Conservation (phyloP, 2,797 vertebrate species). For the Periophthalmus magnuspinnatus region DNA sequence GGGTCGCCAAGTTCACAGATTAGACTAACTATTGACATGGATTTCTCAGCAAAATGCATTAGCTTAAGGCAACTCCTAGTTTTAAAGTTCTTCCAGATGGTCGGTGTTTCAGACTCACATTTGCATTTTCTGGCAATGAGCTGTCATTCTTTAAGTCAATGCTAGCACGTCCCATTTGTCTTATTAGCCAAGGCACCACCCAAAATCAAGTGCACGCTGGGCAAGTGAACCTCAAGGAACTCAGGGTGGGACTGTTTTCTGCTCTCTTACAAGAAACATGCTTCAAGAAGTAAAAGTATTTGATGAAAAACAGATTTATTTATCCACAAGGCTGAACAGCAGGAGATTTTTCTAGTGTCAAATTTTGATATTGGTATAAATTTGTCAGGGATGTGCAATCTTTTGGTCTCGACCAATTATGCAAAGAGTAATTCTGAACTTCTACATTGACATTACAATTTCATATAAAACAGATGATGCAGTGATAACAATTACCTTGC, state of each 20-base stretch:
- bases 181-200: slow-evolving; percentile 53
- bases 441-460: too few species aligned
- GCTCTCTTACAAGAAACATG: slow-evolving; percentile 24
- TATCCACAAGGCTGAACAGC: slow-evolving; percentile 1
- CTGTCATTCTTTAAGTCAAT: slow-evolving; percentile 61
- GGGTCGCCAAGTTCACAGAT: not conserved
- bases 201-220: slow-evolving; percentile 28
- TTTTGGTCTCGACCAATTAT: too few species aligned
- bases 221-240: slow-evolving; percentile 33
- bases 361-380: too few species aligned
- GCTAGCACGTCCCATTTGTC: slow-evolving; percentile 38
- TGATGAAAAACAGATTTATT: slow-evolving; percentile 5
- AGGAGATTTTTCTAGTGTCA: too few species aligned
- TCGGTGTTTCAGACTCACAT: slow-evolving; percentile 28
- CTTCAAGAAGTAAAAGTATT: not conserved
- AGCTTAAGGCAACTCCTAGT: slow-evolving; percentile 57
- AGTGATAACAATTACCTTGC: too few species aligned
- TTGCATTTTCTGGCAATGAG: slow-evolving; percentile 57
- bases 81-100: slow-evolving; percentile 64
- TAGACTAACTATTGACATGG: slow-evolving; percentile 10
- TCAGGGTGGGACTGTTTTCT: slow-evolving; percentile 29
- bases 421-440: too few species aligned
- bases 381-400: too few species aligned
- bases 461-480: too few species aligned
- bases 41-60: slow-evolving; percentile 4